Evolutionary conservation across 2,797 vertebrate species (phyloP).

Genomic region (Cyprinella venusta): DNA sequence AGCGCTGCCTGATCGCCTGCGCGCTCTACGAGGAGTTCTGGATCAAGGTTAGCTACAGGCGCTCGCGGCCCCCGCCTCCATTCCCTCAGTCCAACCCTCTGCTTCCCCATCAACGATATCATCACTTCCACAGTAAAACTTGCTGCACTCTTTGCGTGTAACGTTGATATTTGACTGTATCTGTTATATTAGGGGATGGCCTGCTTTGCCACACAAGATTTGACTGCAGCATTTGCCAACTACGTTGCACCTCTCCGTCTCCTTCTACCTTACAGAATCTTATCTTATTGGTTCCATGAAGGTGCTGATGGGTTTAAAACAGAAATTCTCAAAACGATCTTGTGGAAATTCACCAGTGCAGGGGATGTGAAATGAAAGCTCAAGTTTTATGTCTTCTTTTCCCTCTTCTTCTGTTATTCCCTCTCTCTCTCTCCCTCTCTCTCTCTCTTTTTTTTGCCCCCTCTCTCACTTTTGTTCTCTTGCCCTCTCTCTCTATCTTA

Average conservation of each 20-base stretch:
- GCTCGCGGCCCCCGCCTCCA: constrained; percentile 69
- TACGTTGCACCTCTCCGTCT: constrained; percentile 99
- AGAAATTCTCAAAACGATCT: constrained; percentile 97
- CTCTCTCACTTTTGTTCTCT: not conserved
- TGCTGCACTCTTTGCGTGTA: constrained; percentile 97
- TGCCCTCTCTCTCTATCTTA: too few species aligned
- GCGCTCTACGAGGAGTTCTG: constrained; percentile 99
- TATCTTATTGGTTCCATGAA: constrained; percentile 99
- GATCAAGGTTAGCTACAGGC: constrained; percentile 88
- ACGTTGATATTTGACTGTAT: constrained; percentile 99
- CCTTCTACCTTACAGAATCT: constrained; percentile 99
- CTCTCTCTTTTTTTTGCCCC: not conserved
- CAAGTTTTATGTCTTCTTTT: constrained; percentile 68
- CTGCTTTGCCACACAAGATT: constrained; percentile 99
- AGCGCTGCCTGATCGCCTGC: constrained; percentile 97
- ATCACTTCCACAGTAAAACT: constrained; percentile 92
- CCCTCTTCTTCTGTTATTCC: constrained; percentile 56
- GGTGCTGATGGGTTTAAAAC: constrained; percentile 99
- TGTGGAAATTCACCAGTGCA: constrained; percentile 87
- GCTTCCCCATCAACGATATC: constrained; percentile 84
- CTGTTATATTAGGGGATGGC: constrained; percentile 99
- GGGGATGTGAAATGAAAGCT: constrained; percentile 71
- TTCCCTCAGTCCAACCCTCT: constrained; percentile 74
- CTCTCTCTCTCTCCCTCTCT: constrained; percentile 74
- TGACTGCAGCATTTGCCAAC: constrained; percentile 99